phyloP scores from a whole-genome alignment of 2,113 vertebrate species.

The Guaruba guarouba region DNA sequence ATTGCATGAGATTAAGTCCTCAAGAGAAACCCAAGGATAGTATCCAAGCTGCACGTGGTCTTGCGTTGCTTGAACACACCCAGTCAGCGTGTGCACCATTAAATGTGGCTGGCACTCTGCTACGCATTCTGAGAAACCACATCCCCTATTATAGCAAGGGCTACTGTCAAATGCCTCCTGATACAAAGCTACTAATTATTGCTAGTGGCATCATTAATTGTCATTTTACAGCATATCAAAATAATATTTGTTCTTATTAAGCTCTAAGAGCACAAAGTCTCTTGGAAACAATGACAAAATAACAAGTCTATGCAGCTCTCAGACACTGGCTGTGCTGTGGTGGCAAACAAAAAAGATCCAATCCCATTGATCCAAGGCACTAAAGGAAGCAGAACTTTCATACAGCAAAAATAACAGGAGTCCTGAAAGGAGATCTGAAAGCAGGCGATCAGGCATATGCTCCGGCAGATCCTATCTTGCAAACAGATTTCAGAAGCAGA shows the following conservation, averaged over 20 bases:
- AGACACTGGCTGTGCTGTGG: not conserved
- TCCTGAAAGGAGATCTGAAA: slow-evolving; percentile 56
- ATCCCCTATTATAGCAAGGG: not conserved
- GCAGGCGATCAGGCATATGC: slow-evolving; percentile 68
- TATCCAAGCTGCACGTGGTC: not conserved
- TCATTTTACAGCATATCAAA: not conserved
- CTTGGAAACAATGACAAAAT: not conserved
- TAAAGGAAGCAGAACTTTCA: not conserved
- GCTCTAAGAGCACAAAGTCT: not conserved
- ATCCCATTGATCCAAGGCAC: not conserved
- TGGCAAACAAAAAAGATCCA: not conserved
- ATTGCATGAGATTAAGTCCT: not conserved
- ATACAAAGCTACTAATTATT: not conserved
- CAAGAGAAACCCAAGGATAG: not conserved
- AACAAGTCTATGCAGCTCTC: not conserved
- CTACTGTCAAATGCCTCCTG: not conserved
- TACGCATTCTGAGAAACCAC: not conserved
- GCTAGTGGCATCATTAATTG: not conserved
- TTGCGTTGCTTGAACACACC: not conserved
- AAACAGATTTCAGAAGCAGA: slow-evolving; percentile 80
- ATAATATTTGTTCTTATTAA: not conserved
- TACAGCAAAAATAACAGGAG: not conserved
- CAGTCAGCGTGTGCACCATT: not conserved
- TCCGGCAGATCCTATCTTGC: slow-evolving; percentile 62
- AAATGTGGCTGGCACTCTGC: not conserved